Percentiles rank a stretch among this genome's conserved stretches.
Conservation (phyloP, 2,797 vertebrate genomes). For the Lateolabrax maculatus region DNA sequence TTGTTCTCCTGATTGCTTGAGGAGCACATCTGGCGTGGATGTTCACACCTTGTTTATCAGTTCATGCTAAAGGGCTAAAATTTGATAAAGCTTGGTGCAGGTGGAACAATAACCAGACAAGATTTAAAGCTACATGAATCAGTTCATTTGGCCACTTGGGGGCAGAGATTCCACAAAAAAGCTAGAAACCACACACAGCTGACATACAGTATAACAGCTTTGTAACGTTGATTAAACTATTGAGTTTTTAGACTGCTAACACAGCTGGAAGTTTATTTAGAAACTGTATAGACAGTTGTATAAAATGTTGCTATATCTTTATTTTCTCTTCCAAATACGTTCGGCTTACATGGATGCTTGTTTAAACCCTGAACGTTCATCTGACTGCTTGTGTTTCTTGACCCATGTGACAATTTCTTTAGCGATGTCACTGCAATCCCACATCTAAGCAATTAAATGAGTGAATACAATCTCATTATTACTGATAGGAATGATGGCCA, state of each 20-base stretch:
- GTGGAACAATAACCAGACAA: not conserved
- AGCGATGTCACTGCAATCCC: not conserved
- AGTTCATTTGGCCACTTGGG: not conserved
- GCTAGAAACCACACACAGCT: not conserved
- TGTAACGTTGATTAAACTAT: not conserved
- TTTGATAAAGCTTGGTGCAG: conserved; percentile 13
- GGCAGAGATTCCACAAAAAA: not conserved
- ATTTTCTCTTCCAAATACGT: not conserved
- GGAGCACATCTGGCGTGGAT: conserved; percentile 46
- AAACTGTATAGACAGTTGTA: not conserved
- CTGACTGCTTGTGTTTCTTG: not conserved
- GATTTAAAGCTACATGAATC: conserved; percentile 7
- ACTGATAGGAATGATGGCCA: not conserved
- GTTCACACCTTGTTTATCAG: conserved; percentile 48
- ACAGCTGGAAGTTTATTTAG: accelerated
- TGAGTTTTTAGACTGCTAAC: not conserved
- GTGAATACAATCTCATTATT: not conserved
- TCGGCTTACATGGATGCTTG: not conserved
- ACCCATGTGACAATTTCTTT: not conserved
- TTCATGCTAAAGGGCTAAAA: not conserved
- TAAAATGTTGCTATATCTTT: not conserved
- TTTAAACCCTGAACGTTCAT: not conserved
- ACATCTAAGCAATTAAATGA: not conserved
- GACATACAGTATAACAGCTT: not conserved
- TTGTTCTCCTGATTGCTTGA: conserved; percentile 45